Percentiles rank a stretch among this genome's conserved stretches.
phyloP scores from a whole-genome alignment of 1,140 invertebrate species.

The Eubasilissa regina region DNA sequence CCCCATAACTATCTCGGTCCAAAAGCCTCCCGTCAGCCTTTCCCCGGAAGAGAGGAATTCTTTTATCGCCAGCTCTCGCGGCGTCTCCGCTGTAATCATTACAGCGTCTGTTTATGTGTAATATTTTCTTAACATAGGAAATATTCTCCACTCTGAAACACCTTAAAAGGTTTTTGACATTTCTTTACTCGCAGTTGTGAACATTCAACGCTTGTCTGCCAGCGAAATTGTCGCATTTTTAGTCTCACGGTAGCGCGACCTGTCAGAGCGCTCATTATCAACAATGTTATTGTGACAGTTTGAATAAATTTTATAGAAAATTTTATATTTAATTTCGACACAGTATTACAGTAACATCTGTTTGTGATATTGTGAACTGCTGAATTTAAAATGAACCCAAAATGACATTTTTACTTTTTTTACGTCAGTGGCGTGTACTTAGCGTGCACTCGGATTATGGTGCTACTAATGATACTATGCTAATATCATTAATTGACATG shows the following conservation, averaged over 20 bases:
- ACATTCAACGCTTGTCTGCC: conserved; percentile 15
- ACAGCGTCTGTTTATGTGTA: conserved; percentile 23
- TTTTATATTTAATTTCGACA: no score
- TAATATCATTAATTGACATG: no score
- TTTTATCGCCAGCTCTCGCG: conserved; percentile 23
- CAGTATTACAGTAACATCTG: no score
- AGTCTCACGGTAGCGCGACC: not conserved
- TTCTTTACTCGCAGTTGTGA: conserved; percentile 27
- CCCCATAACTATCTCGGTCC: conserved; percentile 37
- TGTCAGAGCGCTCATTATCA: not conserved
- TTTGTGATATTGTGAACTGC: no score
- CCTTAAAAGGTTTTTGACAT: conserved; percentile 46
- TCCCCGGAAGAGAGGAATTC: conserved; percentile 15
- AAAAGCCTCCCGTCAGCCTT: conserved; percentile 36
- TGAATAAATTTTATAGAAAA: no score
- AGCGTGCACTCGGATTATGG: no score
- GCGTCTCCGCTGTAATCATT: conserved; percentile 14
- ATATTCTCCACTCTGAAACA: conserved; percentile 34
- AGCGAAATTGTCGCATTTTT: not conserved
- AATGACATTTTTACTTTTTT: no score
- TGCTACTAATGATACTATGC: no score
- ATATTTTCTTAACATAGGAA: conserved; percentile 13
- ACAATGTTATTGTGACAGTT: no score
- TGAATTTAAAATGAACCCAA: no score
- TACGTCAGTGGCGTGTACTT: no score